Evolutionary conservation across 2,113 vertebrate species (phyloP).

Genomic region (Camelus bactrianus): DNA sequence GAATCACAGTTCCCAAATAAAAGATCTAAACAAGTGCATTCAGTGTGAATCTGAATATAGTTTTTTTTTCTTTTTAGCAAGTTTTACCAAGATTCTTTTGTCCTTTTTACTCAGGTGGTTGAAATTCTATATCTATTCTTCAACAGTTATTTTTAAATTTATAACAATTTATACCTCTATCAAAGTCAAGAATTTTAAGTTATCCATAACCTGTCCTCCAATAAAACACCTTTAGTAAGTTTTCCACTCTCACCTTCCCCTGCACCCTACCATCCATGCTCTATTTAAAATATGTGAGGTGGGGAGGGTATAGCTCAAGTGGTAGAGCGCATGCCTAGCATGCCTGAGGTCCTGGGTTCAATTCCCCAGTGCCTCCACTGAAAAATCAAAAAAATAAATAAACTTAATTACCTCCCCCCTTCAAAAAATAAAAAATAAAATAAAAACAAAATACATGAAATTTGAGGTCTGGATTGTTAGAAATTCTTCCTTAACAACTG

Average conservation of each 20-base stretch:
- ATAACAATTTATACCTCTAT: not conserved
- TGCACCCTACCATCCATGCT: not conserved
- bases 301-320: too few relatives aligned
- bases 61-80: slow-evolving; percentile 53
- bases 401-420: too few relatives aligned
- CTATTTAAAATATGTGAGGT: not conserved
- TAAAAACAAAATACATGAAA: not conserved
- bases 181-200: slow-evolving; percentile 47
- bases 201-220: not conserved
- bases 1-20: slow-evolving; percentile 67
- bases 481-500: not conserved
- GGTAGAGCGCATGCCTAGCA: too few relatives aligned
- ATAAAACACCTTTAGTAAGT: not conserved
- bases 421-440: too few relatives aligned
- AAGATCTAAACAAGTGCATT: slow-evolving; percentile 60
- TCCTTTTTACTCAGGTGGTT: slow-evolving; percentile 28
- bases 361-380: too few relatives aligned
- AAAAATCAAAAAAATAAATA: too few relatives aligned
- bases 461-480: not conserved
- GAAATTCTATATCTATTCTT: slow-evolving; percentile 43
- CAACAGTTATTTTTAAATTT: slow-evolving; percentile 1
- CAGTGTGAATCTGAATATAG: slow-evolving; percentile 51
- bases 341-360: too few relatives aligned
- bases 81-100: slow-evolving; percentile 49
- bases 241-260: not conserved